These are phyloP conservation scores for Leptopilina syphax DNA, from an alignment of 2,888 invertebrate species.

Conservation along the genomic window DNA sequence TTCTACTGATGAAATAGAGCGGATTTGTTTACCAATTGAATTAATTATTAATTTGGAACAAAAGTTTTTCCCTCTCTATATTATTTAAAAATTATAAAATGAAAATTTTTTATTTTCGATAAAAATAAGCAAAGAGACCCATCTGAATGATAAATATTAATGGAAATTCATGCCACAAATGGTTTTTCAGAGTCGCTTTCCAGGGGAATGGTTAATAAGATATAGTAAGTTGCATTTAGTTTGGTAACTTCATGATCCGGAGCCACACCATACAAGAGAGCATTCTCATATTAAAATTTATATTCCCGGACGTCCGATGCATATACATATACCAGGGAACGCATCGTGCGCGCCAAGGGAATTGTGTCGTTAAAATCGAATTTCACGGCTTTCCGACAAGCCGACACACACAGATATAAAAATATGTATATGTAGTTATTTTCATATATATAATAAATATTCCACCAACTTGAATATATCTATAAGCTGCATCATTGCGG, in stretches of 20 bases:
- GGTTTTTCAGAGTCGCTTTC: constrained; percentile 8
- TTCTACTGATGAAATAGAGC: too few species aligned
- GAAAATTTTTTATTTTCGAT: too few species aligned
- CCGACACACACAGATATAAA: not conserved
- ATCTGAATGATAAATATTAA: not conserved
- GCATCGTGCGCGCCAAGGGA: constrained; percentile 17
- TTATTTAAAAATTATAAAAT: too few species aligned
- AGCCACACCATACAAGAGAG: not conserved
- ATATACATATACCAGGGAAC: constrained; percentile 7
- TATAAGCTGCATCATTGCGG: constrained; percentile 5
- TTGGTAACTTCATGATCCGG: constrained; percentile 17
- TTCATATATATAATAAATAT: constrained; percentile 11
- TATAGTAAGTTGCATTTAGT: constrained; percentile 29
- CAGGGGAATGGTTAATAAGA: constrained; percentile 9
- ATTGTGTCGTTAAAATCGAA: constrained; percentile 36
- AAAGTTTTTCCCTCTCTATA: too few species aligned
- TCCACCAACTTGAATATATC: not conserved
- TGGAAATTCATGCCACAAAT: not conserved
- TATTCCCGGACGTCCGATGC: constrained; percentile 25
- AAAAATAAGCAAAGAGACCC: not conserved
- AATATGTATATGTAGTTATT: not conserved
- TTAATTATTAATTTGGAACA: too few species aligned
- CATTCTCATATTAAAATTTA: constrained; percentile 16
- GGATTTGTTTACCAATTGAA: too few species aligned
- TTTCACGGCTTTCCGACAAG: constrained; percentile 19